Evolutionary conservation across 2,113 vertebrate genomes (phyloP).

Genomic region (Vidua macroura): DNA sequence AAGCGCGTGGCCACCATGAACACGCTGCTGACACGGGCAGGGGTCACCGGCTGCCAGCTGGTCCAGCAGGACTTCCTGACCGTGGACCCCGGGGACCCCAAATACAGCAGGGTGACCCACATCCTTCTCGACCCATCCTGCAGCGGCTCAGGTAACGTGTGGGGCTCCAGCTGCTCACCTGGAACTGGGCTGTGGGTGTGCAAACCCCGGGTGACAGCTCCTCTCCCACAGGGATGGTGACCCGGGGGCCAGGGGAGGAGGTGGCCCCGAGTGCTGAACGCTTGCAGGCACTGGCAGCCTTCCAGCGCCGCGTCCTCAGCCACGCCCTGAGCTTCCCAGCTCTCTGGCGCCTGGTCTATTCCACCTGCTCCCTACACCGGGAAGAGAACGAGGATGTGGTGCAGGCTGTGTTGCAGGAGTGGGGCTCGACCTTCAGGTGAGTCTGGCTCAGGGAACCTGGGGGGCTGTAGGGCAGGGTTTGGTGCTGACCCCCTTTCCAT

Average conservation of each 20-base stretch:
- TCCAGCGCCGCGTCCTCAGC: conserved; percentile 83
- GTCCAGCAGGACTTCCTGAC: conserved; percentile 89
- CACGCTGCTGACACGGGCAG: conserved; percentile 88
- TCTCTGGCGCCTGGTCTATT: conserved; percentile 85
- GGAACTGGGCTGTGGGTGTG: accelerated
- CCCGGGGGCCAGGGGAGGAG: conserved; percentile 41
- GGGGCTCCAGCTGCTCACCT: too few relatives aligned
- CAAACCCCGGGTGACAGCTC: accelerated
- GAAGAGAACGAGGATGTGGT: conserved; percentile 94
- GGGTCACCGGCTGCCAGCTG: conserved; percentile 84
- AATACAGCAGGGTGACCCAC: conserved; percentile 80
- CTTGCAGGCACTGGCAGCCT: conserved; percentile 80
- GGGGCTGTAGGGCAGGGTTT: accelerated
- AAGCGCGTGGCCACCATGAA: conserved; percentile 90
- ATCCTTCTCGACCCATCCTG: conserved; percentile 94
- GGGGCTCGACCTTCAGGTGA: conserved; percentile 78
- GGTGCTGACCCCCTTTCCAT: not conserved
- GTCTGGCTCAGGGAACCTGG: accelerated
- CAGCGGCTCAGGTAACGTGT: conserved; percentile 87
- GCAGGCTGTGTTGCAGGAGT: conserved; percentile 72
- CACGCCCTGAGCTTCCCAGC: conserved; percentile 85
- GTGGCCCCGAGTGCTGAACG: conserved; percentile 41
- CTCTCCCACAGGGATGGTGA: conserved; percentile 79
- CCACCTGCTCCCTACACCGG: conserved; percentile 89
- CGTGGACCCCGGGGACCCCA: conserved; percentile 74